Conservation (phyloP, 2,113 vertebrate genomes). For the Thinocorus orbignyianus region DNA sequence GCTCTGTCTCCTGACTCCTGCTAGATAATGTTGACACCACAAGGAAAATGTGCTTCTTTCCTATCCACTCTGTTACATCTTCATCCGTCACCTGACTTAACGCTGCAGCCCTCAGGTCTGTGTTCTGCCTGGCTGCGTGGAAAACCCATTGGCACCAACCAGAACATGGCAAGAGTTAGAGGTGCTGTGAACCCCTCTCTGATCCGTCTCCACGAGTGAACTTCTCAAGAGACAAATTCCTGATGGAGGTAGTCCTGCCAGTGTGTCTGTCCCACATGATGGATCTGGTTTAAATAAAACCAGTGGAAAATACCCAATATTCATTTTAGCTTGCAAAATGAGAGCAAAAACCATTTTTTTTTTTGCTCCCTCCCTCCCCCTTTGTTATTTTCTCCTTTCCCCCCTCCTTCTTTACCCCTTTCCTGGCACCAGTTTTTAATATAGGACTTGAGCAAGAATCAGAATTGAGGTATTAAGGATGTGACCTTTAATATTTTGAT, state of each 20-base stretch:
- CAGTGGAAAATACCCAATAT: not conserved
- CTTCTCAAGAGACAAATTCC: not conserved
- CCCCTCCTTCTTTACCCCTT: not conserved
- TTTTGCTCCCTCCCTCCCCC: no score
- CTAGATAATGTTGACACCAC: not conserved
- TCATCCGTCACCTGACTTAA: not conserved
- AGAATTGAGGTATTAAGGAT: not conserved
- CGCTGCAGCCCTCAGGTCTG: no score
- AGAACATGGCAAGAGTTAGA: not conserved
- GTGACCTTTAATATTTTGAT: not conserved
- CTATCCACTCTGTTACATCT: not conserved
- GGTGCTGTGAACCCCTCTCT: no score
- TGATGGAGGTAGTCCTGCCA: not conserved
- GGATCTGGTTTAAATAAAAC: not conserved
- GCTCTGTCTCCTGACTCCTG: not conserved
- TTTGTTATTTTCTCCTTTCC: not conserved
- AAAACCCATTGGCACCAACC: not conserved
- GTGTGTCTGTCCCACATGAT: not conserved
- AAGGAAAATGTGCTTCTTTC: not conserved
- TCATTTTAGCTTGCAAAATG: not conserved
- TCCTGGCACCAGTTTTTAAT: not conserved
- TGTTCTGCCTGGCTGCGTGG: fast-evolving
- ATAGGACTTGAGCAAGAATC: not conserved
- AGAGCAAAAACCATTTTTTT: not conserved
- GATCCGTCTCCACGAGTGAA: not conserved